Percentiles rank a stretch among this genome's conserved stretches.
phyloP scores from a whole-genome alignment of 2,888 invertebrate species.

The Cheilosia impressa region DNA sequence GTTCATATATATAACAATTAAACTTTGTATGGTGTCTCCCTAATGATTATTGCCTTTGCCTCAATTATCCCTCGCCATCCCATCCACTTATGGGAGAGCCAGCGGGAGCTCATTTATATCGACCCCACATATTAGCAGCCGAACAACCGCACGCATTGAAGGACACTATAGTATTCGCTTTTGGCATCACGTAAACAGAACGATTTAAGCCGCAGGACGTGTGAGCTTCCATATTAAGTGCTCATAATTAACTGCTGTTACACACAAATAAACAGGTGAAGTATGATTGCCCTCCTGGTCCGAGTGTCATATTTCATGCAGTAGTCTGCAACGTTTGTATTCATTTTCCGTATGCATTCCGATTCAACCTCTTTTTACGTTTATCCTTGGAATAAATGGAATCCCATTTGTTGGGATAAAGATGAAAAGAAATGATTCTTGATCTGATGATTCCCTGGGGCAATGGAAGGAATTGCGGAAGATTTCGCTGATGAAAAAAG shows the following conservation, averaged over 20 bases:
- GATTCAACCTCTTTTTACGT: neutral
- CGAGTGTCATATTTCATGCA: constrained; percentile 34
- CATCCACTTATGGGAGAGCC: neutral
- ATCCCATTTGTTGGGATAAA: constrained; percentile 39
- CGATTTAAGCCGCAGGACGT: constrained; percentile 36
- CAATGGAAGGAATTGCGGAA: constrained; percentile 2
- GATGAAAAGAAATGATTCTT: neutral
- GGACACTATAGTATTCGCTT: constrained; percentile 14
- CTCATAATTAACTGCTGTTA: constrained; percentile 48
- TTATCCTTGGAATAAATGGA: constrained; percentile 35
- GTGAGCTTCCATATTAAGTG: constrained; percentile 42
- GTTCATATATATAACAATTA: constrained; percentile 33
- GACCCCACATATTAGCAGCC: constrained; percentile 2
- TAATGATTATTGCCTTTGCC: constrained; percentile 43
- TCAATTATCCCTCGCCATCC: constrained; percentile 38
- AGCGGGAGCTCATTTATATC: constrained; percentile 12
- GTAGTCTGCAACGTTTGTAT: constrained; percentile 2
- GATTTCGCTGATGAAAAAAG: constrained; percentile 17
- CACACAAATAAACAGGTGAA: constrained; percentile 42
- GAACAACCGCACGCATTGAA: neutral
- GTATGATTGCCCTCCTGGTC: constrained; percentile 15
- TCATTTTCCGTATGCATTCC: neutral
- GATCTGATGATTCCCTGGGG: constrained; percentile 1
- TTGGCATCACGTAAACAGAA: constrained; percentile 32
- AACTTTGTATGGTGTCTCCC: neutral